Conservation (phyloP, 2,113 vertebrate species). For the Oreochromis aureus region DNA sequence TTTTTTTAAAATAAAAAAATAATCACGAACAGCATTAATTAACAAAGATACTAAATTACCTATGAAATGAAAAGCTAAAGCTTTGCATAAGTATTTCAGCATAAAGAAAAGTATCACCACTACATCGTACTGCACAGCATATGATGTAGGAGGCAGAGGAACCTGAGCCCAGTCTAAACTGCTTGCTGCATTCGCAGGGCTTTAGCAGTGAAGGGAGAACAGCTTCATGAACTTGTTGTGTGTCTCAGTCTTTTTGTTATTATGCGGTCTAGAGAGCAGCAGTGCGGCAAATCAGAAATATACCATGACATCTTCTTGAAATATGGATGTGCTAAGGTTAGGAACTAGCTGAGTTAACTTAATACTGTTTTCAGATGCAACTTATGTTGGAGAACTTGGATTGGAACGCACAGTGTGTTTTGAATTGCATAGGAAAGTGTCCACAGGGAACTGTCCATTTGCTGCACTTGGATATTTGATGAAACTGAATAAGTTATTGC, state of each 20-base stretch:
- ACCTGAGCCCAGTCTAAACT: neutral
- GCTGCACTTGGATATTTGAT: neutral
- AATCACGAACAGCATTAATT: neutral
- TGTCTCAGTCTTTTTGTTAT: neutral
- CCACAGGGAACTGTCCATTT: neutral
- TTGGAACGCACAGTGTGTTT: neutral
- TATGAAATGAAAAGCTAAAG: constrained; percentile 3
- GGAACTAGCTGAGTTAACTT: neutral
- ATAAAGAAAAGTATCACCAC: neutral
- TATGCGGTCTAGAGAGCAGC: neutral
- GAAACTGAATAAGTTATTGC: neutral
- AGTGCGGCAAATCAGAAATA: neutral
- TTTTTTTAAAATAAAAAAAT: neutral
- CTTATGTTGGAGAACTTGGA: neutral
- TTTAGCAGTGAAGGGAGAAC: neutral
- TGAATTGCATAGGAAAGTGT: constrained; percentile 16
- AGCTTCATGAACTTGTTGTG: neutral
- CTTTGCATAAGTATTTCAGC: constrained; percentile 32
- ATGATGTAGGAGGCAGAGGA: constrained; percentile 40
- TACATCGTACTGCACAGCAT: neutral
- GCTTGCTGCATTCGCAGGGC: neutral
- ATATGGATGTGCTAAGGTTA: neutral
- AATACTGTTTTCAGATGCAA: neutral
- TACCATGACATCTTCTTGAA: neutral
- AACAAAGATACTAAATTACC: neutral